Evolutionary conservation across 2,888 invertebrate species (phyloP), one percentile per base, ranked within the genome.

Genomic region (Drosophila eohydei): DNA sequence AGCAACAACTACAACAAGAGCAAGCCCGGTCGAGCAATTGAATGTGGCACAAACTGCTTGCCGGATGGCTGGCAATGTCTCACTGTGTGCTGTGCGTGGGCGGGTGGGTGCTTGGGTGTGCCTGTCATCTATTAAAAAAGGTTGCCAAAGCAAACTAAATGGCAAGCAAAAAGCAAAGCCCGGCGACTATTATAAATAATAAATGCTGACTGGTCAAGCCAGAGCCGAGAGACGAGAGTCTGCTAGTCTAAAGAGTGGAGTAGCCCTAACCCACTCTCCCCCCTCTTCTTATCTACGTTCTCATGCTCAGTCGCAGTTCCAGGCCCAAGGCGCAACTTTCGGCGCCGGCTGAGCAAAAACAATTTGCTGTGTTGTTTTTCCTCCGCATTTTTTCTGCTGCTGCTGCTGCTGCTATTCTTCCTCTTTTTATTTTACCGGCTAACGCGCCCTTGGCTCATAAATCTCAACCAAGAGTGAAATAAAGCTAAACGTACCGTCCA

Each of bases 181-280:
- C 72, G 50, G 78, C 85, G 82, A 81, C 89, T 87, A 87, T 88
- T 87, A 87, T 87, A 88, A 88, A 87, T 87, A 87, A 87, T 88
- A 87, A 87, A 88, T 87, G 86, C 86, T 87, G 89, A 88, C 86
- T 85, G 86, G 88, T 81, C 88, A 85, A 88, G 85, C 85, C 74
- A 71, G 68, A 64, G 71, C 50, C 60, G 36, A 48, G 44, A 38
- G 59, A n/a, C 50, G 38, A 56, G 16, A 71, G 46, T 26, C 54
- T 41, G 51, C 1, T 11, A 71, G 55, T 51, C 43, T 16, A 9
- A 3, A 40, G 40, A 54, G 40, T n/a, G 54, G 30, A 54, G 34
- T 40, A 11, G 36, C 28, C 28, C 40, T 40, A 54, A 40, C 34
- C 48, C 40, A 21, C 14, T 16, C 26, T 14, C 26, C 3, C n/a